These are phyloP conservation scores for Mesembrinibis cayennensis DNA, from an alignment of 2,113 vertebrate genomes.

Conservation along the genomic window DNA sequence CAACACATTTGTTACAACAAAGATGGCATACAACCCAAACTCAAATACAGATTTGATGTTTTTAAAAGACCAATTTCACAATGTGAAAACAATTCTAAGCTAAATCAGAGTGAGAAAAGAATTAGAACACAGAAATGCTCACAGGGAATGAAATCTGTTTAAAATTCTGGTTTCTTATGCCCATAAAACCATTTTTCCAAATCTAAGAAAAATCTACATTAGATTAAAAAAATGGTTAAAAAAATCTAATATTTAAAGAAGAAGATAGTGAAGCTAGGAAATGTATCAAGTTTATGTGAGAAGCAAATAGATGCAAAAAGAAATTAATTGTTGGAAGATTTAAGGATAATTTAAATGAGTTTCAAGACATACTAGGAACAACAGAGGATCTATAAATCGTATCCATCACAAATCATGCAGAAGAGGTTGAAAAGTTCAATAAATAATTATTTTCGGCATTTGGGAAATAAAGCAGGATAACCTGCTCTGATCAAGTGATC, in stretches of 20 bases:
- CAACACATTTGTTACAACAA: background rate
- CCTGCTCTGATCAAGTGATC: background rate
- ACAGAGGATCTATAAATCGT: background rate
- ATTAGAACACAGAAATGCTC: background rate
- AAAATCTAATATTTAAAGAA: background rate
- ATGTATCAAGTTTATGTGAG: background rate
- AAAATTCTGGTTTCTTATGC: background rate
- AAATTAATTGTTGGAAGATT: constrained; percentile 1
- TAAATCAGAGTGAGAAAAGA: background rate
- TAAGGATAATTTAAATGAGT: constrained; percentile 33
- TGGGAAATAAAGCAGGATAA: constrained; percentile 14
- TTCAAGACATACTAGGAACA: background rate
- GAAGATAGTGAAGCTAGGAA: background rate
- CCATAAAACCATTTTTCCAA: background rate
- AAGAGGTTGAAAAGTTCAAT: constrained; percentile 39
- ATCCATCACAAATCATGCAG: constrained; percentile 23
- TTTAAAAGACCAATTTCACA: background rate
- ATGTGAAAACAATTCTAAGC: background rate
- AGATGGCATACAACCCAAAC: background rate
- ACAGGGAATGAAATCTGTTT: background rate
- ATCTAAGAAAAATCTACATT: background rate
- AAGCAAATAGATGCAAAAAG: background rate
- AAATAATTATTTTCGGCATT: constrained; percentile 50
- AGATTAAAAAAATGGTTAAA: background rate
- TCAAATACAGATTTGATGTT: background rate